These are phyloP conservation scores for Strix aluco DNA, from an alignment of 2,113 vertebrate genomes.

Conservation along the genomic window DNA sequence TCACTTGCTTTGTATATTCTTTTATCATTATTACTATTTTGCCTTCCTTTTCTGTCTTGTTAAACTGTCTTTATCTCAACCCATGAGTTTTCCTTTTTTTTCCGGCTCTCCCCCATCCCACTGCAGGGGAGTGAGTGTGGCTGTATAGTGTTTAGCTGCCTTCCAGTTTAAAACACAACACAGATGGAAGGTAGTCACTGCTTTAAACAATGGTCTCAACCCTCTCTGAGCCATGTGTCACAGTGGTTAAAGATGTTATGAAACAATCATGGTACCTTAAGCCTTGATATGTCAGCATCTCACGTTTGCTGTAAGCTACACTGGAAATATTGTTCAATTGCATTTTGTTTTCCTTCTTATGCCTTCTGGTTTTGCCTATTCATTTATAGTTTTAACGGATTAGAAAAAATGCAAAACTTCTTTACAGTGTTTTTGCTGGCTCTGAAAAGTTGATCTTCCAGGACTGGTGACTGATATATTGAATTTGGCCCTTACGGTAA, in stretches of 20 bases:
- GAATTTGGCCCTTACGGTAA: constrained; percentile 68
- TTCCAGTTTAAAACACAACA: no score
- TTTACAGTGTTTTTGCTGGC: neutral
- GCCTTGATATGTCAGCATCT: neutral
- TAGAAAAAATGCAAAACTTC: neutral
- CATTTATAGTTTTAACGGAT: neutral
- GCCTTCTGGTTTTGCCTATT: neutral
- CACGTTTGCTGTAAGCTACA: neutral
- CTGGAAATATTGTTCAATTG: neutral
- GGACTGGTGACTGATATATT: constrained; percentile 62
- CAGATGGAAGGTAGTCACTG: neutral
- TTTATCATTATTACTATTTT: no score
- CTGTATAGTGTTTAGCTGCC: no score
- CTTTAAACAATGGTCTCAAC: neutral
- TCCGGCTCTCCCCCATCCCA: no score
- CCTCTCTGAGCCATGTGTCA: neutral
- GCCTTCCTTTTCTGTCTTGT: no score
- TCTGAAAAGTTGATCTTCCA: constrained; percentile 29
- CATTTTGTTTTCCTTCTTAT: neutral
- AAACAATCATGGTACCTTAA: neutral
- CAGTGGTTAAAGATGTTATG: neutral
- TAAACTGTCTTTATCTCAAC: no score
- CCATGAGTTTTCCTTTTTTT: no score
- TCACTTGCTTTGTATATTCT: no score
- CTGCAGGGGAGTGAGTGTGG: no score